Evolutionary conservation across 2,888 invertebrate genomes (phyloP), one percentile per base, ranked within the genome.

Genomic region (Polymixis flavicincta): DNA sequence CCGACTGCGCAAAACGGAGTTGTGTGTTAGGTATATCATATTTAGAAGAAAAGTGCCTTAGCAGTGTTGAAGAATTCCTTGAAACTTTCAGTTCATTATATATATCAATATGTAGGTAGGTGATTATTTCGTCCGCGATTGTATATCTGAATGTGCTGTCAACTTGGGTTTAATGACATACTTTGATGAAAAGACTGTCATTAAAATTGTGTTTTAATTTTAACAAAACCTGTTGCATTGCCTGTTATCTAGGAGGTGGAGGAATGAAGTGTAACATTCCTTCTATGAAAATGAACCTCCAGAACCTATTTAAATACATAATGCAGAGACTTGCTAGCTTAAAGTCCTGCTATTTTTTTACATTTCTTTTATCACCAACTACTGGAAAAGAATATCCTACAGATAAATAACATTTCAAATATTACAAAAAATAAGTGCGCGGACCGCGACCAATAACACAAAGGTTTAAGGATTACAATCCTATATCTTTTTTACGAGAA

Each of bases 401-500:
- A 50, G 6, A 28, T 59, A 67, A 72, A 59, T 14, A 55, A 25
- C n/a, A 45, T 55, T 22, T 11, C 9, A 48, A 80, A 60, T 59
- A 48, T 48, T 17, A 28, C 45, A 59, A 48, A 71, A 61, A 32
- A 45, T 25, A 22, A 11, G 19, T 45, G 42, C 32, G 17, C 14
- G 32, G 19, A 25, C 50, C 13, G 57, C 22, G 60, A 63, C 69
- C 69, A 70, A 85, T 83, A 75, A 71, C 60, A 67, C 73, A 68
- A 75, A 68, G 71, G 75, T 54, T 71, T 85, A 77, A 74, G 68
- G 63, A 76, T 78, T 69, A 28, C 72, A 68, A 74, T 78, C 76
- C 77, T 78, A 71, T 76, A 78, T 78, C 63, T 85, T 85, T 87
- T 85, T 79, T 84, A 76, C 70, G 85, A 79, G 76, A 59, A 70